A percentile compares a stretch with the other conserved stretches of the same genome.
These are phyloP conservation scores for Ganaspis sp. DNA, from an alignment of 1,140 invertebrate species.

Conservation along the genomic window DNA sequence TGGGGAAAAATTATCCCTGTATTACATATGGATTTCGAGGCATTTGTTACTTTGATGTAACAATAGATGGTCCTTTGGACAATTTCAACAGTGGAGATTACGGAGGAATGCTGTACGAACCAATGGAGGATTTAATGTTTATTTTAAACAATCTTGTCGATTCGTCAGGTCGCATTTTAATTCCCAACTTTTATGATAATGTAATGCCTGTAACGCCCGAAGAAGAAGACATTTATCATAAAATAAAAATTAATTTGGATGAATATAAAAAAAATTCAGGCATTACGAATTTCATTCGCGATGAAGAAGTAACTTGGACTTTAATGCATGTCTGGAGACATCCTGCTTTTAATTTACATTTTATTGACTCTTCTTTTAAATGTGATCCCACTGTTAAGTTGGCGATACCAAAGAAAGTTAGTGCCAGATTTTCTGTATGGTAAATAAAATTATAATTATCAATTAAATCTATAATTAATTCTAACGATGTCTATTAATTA, in stretches of 20 bases:
- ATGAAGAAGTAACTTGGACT: conserved; percentile 65
- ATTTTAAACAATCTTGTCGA: conserved; percentile 74
- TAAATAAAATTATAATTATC: conserved; percentile 40
- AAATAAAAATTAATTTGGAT: conserved; percentile 79
- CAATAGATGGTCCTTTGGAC: conserved; percentile 78
- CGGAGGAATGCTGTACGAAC: conserved; percentile 79
- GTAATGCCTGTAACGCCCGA: conserved; percentile 76
- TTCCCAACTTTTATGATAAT: conserved; percentile 74
- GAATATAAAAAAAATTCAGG: conserved; percentile 77
- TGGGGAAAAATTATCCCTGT: conserved; percentile 82
- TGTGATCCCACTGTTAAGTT: conserved; percentile 41
- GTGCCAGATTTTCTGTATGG: conserved; percentile 50
- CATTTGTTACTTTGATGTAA: conserved; percentile 80
- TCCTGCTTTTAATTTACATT: conserved; percentile 58
- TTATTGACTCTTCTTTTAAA: conserved; percentile 36
- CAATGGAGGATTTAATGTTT: conserved; percentile 76
- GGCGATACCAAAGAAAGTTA: conserved; percentile 44
- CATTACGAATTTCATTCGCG: conserved; percentile 58
- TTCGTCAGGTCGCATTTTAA: conserved; percentile 72
- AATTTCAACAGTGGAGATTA: conserved; percentile 81
- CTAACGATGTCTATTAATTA: too few relatives aligned
- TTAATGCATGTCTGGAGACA: conserved; percentile 67
- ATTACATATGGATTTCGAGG: conserved; percentile 82
- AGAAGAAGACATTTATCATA: conserved; percentile 77
- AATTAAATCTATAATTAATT: too few relatives aligned